phyloP scores from a whole-genome alignment of 2,113 vertebrate species.

The Prochilodus magdalenae region DNA sequence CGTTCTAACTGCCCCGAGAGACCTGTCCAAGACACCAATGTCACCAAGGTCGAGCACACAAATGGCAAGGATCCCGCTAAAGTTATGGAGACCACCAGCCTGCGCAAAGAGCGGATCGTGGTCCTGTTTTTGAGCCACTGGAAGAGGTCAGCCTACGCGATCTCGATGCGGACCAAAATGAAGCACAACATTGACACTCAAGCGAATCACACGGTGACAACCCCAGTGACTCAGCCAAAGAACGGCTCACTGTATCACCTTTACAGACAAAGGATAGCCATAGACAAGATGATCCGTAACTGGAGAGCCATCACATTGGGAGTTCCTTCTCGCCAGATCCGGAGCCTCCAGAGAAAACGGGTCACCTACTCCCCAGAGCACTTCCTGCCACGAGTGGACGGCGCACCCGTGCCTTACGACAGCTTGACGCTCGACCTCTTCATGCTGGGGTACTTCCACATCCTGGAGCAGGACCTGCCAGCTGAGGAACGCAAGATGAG shows the following conservation, averaged over 20 bases:
- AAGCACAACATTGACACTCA: conserved; percentile 49
- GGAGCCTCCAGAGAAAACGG: conserved; percentile 51
- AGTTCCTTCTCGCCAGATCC: conserved; percentile 63
- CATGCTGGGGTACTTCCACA: conserved; percentile 95
- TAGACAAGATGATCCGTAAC: conserved; percentile 81
- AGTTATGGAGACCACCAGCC: conserved; percentile 75
- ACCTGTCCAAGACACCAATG: conserved; percentile 30
- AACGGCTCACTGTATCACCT: conserved; percentile 61
- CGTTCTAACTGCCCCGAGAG: background rate
- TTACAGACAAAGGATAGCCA: conserved; percentile 77
- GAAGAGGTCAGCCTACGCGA: conserved; percentile 85
- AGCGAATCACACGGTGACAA: background rate
- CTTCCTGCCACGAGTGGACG: conserved; percentile 81
- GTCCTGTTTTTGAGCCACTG: conserved; percentile 92
- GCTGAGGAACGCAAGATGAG: conserved; percentile 87
- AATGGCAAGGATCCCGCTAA: conserved; percentile 54
- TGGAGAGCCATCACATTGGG: conserved; percentile 77
- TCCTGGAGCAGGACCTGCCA: conserved; percentile 87
- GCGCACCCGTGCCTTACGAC: conserved; percentile 74
- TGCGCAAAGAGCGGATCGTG: conserved; percentile 90
- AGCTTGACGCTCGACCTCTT: conserved; percentile 90
- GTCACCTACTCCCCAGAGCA: conserved; percentile 86
- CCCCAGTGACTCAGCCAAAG: conserved; percentile 20
- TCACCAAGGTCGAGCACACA: conserved; percentile 61
- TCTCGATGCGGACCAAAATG: conserved; percentile 71